phyloP scores from a whole-genome alignment of 1,140 invertebrate genomes.

The Caenorhabditis remanei region DNA sequence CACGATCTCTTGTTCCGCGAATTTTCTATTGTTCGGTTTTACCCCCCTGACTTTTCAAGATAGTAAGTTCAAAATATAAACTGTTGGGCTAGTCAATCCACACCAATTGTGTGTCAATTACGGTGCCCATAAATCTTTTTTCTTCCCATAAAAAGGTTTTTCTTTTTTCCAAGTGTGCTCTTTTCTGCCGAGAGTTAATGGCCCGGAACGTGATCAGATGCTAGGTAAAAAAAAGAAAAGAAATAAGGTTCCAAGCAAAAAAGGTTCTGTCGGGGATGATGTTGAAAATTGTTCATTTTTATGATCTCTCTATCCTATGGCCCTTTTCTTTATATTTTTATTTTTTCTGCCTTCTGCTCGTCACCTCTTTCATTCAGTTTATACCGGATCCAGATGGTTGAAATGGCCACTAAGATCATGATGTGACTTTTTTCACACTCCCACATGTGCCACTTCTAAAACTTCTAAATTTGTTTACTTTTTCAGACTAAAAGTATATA shows the following conservation, averaged over 20 bases:
- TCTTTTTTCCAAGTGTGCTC: neutral
- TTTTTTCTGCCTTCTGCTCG: slow-evolving; percentile 16
- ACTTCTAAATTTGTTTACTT: slow-evolving; percentile 18
- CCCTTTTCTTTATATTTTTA: neutral
- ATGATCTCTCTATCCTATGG: neutral
- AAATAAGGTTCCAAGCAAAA: neutral
- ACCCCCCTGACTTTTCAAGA: neutral
- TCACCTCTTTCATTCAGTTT: slow-evolving; percentile 18
- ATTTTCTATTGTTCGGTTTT: slow-evolving; percentile 42
- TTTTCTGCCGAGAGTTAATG: slow-evolving; percentile 20
- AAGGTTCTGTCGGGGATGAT: slow-evolving; percentile 14
- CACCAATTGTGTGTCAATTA: neutral
- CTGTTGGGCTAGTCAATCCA: neutral
- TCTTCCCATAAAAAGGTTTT: slow-evolving; percentile 19
- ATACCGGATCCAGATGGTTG: slow-evolving; percentile 13
- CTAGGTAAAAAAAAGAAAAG: neutral
- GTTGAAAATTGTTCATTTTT: slow-evolving; percentile 36
- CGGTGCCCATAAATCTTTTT: slow-evolving; percentile 18
- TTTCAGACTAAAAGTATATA: slow-evolving; percentile 24
- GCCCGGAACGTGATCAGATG: slow-evolving; percentile 31
- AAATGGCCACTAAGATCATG: slow-evolving; percentile 31
- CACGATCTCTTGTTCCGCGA: slow-evolving; percentile 35
- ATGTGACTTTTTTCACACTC: slow-evolving; percentile 6
- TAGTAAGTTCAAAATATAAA: neutral
- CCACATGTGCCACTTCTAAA: slow-evolving; percentile 12